Conservation (phyloP, 2,888 invertebrate species). For the Brenthis ino region DNA sequence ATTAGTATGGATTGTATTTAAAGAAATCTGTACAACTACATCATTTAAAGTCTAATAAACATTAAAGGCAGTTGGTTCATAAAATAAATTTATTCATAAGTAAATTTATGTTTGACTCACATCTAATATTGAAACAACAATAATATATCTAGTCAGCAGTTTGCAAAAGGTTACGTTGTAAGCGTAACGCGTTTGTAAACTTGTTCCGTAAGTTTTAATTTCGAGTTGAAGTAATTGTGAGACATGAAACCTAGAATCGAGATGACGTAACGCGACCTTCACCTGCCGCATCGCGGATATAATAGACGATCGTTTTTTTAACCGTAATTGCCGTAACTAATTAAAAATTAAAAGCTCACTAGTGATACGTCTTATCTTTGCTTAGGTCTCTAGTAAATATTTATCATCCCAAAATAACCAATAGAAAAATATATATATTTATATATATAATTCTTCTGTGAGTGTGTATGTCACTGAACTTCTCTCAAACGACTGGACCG, state of each 20-base stretch:
- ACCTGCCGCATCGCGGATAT: slow-evolving; percentile 56
- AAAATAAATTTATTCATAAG: too few species aligned
- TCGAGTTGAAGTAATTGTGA: slow-evolving; percentile 33
- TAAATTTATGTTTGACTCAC: not conserved
- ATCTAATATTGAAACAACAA: not conserved
- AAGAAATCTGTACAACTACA: too few species aligned
- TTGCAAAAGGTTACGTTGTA: not conserved
- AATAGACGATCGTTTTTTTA: slow-evolving; percentile 52
- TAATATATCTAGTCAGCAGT: slow-evolving; percentile 8
- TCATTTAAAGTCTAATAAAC: too few species aligned
- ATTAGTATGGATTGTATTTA: too few species aligned
- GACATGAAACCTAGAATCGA: slow-evolving; percentile 46
- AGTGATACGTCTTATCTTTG: too few species aligned
- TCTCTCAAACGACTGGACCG: too few species aligned
- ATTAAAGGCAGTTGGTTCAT: too few species aligned
- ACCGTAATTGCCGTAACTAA: slow-evolving; percentile 43
- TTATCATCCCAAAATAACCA: not conserved
- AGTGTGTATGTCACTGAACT: too few species aligned
- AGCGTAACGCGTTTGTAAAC: not conserved
- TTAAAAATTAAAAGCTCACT: slow-evolving; percentile 25
- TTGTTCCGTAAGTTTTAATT: slow-evolving; percentile 16
- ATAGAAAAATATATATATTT: too few species aligned
- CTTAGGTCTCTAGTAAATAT: not conserved
- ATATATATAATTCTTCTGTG: too few species aligned
- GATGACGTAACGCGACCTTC: slow-evolving; percentile 61